Percentiles rank a stretch among this genome's conserved stretches.
These are phyloP conservation scores for Drosophila hydei DNA, from an alignment of 1,140 invertebrate genomes.

Conservation along the genomic window DNA sequence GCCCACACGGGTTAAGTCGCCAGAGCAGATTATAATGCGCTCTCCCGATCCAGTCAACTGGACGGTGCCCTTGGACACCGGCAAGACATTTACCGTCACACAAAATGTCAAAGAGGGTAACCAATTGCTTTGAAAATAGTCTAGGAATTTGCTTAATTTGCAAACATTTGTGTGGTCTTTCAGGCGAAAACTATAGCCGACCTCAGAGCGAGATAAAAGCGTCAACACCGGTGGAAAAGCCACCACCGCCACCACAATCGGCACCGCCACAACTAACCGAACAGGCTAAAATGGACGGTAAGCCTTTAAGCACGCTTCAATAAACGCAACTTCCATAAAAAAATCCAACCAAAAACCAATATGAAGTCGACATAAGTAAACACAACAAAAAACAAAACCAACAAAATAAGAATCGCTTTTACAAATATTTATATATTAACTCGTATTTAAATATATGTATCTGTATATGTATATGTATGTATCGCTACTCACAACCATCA, in stretches of 20 bases:
- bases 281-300: constrained; percentile 84
- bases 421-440: constrained; percentile 82
- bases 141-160: background rate
- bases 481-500: constrained; percentile 82
- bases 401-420: constrained; percentile 70
- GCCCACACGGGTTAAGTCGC: constrained; percentile 95
- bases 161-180: background rate
- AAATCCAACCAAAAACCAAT: constrained; percentile 41
- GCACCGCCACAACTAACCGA: constrained; percentile 87
- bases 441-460: constrained; percentile 81
- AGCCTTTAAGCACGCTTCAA: constrained; percentile 83
- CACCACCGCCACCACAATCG: constrained; percentile 87
- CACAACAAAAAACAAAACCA: constrained; percentile 24
- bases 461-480: constrained; percentile 80
- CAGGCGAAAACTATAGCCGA: constrained; percentile 85
- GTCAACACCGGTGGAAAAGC: constrained; percentile 87
- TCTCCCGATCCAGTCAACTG: constrained; percentile 96
- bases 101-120: constrained; percentile 95
- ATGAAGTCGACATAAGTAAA: constrained; percentile 58
- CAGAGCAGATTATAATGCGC: constrained; percentile 95
- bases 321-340: constrained; percentile 81
- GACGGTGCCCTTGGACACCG: constrained; percentile 96
- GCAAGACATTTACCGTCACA: constrained; percentile 95
- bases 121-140: constrained; percentile 51
- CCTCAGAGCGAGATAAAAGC: constrained; percentile 89